A percentile compares a stretch with the other conserved stretches of the same genome.
Evolutionary conservation across 2,888 invertebrate genomes (phyloP).

Genomic region (Tromatobia lineatoria): DNA sequence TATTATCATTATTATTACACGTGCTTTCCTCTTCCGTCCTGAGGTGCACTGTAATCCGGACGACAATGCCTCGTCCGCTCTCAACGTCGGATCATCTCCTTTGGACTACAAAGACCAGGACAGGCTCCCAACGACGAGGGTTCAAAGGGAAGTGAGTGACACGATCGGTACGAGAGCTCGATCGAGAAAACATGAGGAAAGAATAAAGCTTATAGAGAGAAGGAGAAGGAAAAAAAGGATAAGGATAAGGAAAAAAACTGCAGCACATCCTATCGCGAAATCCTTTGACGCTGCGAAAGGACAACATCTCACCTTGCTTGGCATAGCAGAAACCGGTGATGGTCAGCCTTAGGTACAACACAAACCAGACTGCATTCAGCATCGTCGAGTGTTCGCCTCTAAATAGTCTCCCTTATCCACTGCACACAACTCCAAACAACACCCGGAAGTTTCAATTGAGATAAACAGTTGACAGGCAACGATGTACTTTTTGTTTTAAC

Average conservation of each 20-base stretch:
- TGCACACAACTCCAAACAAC: conserved; percentile 16
- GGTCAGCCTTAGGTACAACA: conserved; percentile 76
- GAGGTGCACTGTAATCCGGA: conserved; percentile 11
- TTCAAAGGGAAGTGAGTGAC: conserved; percentile 5
- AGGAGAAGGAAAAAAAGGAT: background rate
- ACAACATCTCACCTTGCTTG: conserved; percentile 78
- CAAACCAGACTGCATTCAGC: conserved; percentile 76
- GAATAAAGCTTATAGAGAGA: conserved; percentile 14
- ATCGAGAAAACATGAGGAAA: background rate
- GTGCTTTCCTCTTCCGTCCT: conserved; percentile 39
- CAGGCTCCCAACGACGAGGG: background rate
- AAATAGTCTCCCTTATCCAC: conserved; percentile 26
- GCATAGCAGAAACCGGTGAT: conserved; percentile 77
- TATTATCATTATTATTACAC: conserved; percentile 53
- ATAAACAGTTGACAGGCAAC: background rate
- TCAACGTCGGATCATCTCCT: conserved; percentile 19
- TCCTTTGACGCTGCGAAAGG: conserved; percentile 13
- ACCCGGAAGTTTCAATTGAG: background rate
- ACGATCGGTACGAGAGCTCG: background rate
- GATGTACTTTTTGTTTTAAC: background rate
- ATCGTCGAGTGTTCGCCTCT: conserved; percentile 54
- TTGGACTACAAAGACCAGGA: conserved; percentile 8
- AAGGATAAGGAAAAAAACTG: background rate
- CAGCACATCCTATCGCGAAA: background rate
- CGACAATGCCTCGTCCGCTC: conserved; percentile 27